Base-by-base conservation (phyloP, 2,113 vertebrate genomes). In the Onychorhynchus coronatus region DNA sequence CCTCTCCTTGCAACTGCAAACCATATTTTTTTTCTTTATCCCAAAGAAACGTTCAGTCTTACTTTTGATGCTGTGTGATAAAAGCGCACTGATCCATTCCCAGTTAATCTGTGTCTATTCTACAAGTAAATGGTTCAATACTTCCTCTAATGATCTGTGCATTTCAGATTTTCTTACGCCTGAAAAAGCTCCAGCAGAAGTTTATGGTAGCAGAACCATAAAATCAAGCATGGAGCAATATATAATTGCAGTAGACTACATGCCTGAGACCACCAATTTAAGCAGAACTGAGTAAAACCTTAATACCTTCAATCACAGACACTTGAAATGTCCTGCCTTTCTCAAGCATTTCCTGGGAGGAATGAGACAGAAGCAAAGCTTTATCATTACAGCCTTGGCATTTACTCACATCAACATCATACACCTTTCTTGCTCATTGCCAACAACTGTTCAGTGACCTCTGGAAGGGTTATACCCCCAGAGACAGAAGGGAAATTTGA, bases 41-140 rank as follows among this genome's bases (percentile, higher is more conserved):
- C 89, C 74, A 74, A 56, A 95, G 81, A 93, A 87, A 85, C 75
- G 50, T 89, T 87, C 88, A 39, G 17, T n/a, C 56, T 73, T 68
- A 27, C 53, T 65, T 74, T 61, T 35, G 88, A 85, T 86, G 65
- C 24, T 28, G 8, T 66, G 78, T 73, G 84, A 88, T 94, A 49
- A 82, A 49, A 93, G 77, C 0, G 1, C 58, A 62, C 75, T 77
- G 79, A 89, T 86, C 89, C 91, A 17, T 95, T 73, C 96, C 85
- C 72, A 68, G 80, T 95, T 97, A 95, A 96, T 94, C 89, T 87
- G 68, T 88, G 85, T 74, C 91, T 95, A 21, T 97, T 97, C 95
- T 91, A 84, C 95, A 89, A 91, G 89, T 33, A 97, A 97, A 97
- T 94, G 93, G 90, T 84, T 97, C 75, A 66, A 75, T 96, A 97